phyloP scores from a whole-genome alignment of 2,797 vertebrate species.

The Sebastiscus albofasciatus region DNA sequence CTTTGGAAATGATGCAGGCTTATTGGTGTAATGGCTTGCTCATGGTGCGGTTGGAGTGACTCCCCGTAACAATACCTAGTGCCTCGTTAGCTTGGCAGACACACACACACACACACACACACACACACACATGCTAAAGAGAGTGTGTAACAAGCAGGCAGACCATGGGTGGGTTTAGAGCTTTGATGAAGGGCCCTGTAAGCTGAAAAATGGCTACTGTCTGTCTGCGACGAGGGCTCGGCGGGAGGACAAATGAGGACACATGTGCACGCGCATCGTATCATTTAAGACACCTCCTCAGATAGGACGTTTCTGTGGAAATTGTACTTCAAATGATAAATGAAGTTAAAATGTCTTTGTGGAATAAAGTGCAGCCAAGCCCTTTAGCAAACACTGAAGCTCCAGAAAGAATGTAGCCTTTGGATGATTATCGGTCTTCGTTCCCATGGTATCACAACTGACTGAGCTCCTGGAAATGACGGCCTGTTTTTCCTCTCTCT shows the following conservation, averaged over 20 bases:
- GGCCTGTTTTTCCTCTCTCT: conserved; percentile 30
- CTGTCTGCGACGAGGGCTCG: conserved; percentile 38
- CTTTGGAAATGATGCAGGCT: conserved; percentile 78
- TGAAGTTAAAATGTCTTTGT: not conserved
- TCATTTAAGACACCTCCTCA: not conserved
- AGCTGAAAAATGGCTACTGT: conserved; percentile 62
- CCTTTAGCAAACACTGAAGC: conserved; percentile 28
- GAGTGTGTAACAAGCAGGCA: conserved; percentile 55
- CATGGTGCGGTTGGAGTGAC: conserved; percentile 76
- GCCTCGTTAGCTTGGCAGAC: conserved; percentile 70
- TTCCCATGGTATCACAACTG: conserved; percentile 49
- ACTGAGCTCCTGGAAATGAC: conserved; percentile 48
- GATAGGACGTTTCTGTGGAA: not conserved
- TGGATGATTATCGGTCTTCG: conserved; percentile 28
- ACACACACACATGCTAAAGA: conserved; percentile 42
- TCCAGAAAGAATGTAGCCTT: conserved; percentile 37
- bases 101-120: conserved; percentile 29
- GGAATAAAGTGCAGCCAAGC: not conserved
- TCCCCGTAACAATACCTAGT: conserved; percentile 73
- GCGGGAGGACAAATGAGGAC: conserved; percentile 55
- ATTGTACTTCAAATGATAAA: not conserved
- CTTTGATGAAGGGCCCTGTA: conserved; percentile 63
- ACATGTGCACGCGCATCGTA: not conserved
- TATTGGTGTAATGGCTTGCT: conserved; percentile 78
- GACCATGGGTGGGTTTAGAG: conserved; percentile 58